A percentile compares a stretch with the other conserved stretches of the same genome.
Evolutionary conservation across 2,888 invertebrate genomes (phyloP).

Genomic region (Aplocera efformata): DNA sequence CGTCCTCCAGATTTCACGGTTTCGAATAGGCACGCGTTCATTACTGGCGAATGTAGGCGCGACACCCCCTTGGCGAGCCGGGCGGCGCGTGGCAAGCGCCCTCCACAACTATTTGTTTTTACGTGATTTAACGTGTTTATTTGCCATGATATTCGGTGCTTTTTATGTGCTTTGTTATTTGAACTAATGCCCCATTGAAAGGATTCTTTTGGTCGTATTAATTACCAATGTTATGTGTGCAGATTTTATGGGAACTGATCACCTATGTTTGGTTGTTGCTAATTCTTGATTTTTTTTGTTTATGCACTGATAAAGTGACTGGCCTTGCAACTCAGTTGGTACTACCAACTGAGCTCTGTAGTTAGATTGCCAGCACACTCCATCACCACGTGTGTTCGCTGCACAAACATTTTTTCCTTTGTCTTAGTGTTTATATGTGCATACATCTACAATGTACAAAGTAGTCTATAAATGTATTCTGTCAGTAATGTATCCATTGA

Average conservation of each 20-base stretch:
- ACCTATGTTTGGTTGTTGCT: neutral
- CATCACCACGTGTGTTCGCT: too few species aligned
- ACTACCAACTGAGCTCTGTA: too few species aligned
- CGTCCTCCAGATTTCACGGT: constrained; percentile 45
- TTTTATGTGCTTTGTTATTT: constrained; percentile 30
- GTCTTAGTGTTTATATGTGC: too few species aligned
- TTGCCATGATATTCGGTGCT: constrained; percentile 34
- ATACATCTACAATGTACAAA: too few species aligned
- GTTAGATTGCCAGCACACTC: too few species aligned
- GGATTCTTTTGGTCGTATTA: constrained; percentile 20
- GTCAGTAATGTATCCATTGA: too few species aligned
- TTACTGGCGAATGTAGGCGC: constrained; percentile 43
- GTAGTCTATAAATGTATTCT: too few species aligned
- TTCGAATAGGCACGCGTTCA: constrained; percentile 52
- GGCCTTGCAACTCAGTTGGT: too few species aligned
- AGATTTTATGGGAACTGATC: constrained; percentile 12
- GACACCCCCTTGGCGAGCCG: constrained; percentile 27
- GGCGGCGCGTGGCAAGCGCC: constrained; percentile 20
- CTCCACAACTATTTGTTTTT: constrained; percentile 65
- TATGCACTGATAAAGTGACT: too few species aligned
- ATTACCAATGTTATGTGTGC: constrained; percentile 11
- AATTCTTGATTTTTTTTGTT: too few species aligned
- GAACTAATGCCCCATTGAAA: constrained; percentile 24
- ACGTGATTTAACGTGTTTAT: constrained; percentile 71
- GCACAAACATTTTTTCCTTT: too few species aligned